Conservation (phyloP, 1,140 invertebrate species). For the Gonioctena quinquepunctata region DNA sequence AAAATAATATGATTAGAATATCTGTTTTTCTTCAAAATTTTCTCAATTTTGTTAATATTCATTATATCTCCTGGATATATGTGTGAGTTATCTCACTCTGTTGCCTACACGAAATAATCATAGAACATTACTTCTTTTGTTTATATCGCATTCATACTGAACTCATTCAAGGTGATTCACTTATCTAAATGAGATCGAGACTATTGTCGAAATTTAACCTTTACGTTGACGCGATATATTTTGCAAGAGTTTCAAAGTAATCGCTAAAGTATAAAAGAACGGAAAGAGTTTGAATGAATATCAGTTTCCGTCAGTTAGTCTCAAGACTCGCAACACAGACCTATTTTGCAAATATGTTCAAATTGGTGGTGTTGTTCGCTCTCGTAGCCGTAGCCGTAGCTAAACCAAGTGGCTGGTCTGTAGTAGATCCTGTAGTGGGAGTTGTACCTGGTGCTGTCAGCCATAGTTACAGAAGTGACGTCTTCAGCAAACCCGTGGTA, state of each 20-base stretch:
- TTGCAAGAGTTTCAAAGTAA: not conserved
- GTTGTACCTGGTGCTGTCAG: constrained; percentile 28
- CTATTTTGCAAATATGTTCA: constrained; percentile 39
- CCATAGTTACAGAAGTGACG: constrained; percentile 26
- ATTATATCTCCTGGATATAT: too few relatives aligned
- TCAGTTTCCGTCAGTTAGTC: constrained; percentile 40
- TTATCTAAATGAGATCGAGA: not conserved
- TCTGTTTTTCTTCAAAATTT: too few relatives aligned
- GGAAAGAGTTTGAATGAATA: not conserved
- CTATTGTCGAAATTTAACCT: not conserved
- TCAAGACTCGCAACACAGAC: constrained; percentile 38
- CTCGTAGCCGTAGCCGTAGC: constrained; percentile 33
- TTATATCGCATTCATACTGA: too few relatives aligned
- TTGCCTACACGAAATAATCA: too few relatives aligned
- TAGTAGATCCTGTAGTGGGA: constrained; percentile 13
- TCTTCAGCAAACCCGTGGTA: constrained; percentile 28
- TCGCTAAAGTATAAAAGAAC: not conserved
- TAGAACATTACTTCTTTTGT: too few relatives aligned
- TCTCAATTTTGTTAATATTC: too few relatives aligned
- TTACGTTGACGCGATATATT: not conserved
- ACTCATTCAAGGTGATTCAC: not conserved
- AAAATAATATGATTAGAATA: too few relatives aligned
- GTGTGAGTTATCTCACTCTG: too few relatives aligned
- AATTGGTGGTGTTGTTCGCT: constrained; percentile 45
- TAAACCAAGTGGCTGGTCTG: constrained; percentile 27